Conservation (phyloP, 2,888 invertebrate species). For the Ichneumon xanthorius region DNA sequence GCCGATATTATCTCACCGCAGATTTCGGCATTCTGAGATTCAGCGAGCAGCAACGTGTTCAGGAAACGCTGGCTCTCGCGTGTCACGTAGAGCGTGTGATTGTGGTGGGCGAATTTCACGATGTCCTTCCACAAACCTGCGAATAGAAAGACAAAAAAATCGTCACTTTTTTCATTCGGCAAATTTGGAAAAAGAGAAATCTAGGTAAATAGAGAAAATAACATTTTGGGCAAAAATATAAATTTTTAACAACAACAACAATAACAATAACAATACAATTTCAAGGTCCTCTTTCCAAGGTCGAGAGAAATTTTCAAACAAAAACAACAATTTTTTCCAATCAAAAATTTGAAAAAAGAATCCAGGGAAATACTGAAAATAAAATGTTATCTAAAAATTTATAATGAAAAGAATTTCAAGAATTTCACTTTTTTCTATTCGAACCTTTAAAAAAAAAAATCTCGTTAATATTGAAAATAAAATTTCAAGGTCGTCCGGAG, state of each 20-base stretch:
- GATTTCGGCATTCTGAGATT: conserved; percentile 80
- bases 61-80: conserved; percentile 89
- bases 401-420: too few relatives aligned
- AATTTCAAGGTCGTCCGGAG: neutral
- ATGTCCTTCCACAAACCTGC: conserved; percentile 88
- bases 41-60: conserved; percentile 78
- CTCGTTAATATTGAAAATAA: neutral
- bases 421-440: neutral
- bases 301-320: too few relatives aligned
- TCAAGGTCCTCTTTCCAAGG: neutral
- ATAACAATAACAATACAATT: neutral
- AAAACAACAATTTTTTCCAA: too few relatives aligned
- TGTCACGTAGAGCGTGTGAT: conserved; percentile 90
- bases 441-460: neutral
- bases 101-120: conserved; percentile 87
- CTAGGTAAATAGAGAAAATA: neutral
- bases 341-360: too few relatives aligned
- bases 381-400: too few relatives aligned
- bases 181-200: neutral
- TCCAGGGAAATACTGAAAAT: too few relatives aligned
- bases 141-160: conserved; percentile 1
- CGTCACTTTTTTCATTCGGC: conserved; percentile 1
- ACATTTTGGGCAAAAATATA: too few relatives aligned
- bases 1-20: conserved; percentile 87
- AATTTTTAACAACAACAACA: too few relatives aligned